These are phyloP conservation scores for Drosophila pectinifera DNA, from an alignment of 1,140 invertebrate genomes.

Conservation along the genomic window DNA sequence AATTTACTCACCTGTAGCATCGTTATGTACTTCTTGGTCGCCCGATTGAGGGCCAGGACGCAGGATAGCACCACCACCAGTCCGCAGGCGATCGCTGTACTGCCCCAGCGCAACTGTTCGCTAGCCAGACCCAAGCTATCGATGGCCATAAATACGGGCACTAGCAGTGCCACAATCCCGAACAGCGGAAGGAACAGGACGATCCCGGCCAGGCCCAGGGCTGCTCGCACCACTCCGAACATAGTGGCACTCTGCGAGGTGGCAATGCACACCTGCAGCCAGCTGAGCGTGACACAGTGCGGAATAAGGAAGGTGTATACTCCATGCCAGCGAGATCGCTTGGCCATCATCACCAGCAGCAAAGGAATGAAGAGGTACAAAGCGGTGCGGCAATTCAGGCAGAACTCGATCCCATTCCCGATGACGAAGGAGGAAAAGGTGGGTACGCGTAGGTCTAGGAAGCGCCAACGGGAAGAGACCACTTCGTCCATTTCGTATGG, in stretches of 20 bases:
- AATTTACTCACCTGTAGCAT: conserved; percentile 87
- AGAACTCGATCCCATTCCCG: conserved; percentile 93
- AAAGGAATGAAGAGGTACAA: conserved; percentile 91
- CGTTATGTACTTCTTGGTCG: conserved; percentile 88
- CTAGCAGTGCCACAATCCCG: conserved; percentile 89
- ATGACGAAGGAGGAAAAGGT: conserved; percentile 92
- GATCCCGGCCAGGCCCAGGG: conserved; percentile 90
- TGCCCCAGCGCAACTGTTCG: conserved; percentile 87
- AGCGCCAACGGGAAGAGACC: conserved; percentile 91
- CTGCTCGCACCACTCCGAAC: conserved; percentile 91
- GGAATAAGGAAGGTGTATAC: conserved; percentile 92
- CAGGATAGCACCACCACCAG: conserved; percentile 88
- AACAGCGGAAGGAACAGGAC: conserved; percentile 91
- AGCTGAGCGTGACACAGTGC: conserved; percentile 93
- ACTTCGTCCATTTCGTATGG: conserved; percentile 93
- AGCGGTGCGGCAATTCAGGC: conserved; percentile 91
- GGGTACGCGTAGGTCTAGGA: conserved; percentile 91
- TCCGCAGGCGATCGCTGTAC: conserved; percentile 86
- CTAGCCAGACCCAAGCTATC: conserved; percentile 89
- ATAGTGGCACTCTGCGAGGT: conserved; percentile 92
- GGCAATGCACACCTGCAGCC: conserved; percentile 93
- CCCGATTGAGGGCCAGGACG: conserved; percentile 87
- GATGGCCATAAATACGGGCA: conserved; percentile 90
- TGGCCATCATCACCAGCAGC: conserved; percentile 90
- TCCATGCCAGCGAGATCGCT: conserved; percentile 90